Base-by-base conservation (phyloP, 2,797 vertebrate species). In the Falco rusticolus region DNA sequence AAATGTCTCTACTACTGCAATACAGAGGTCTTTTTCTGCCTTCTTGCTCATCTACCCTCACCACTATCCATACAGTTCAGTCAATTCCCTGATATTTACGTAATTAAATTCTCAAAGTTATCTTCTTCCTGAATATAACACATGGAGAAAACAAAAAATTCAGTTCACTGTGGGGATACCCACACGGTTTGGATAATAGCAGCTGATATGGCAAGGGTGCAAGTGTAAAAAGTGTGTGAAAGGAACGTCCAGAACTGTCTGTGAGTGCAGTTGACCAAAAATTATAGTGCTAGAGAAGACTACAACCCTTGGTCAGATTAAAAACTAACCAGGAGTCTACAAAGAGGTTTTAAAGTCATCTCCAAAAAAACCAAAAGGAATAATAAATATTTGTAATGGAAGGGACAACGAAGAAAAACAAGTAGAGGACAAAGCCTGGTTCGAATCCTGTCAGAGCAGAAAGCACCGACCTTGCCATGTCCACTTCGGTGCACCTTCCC, bases 161-260 rank as follows among this genome's bases (percentile, higher is more conserved):
- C 43, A 45, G 43, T 45, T 45, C 26, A 64, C 37, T 69, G 6
- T 10, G 21, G 50, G 78, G 8, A 8, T 51, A 59, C 47, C 53
- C 4, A 4, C 6, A 4, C 7, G 4, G 28, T 59, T 21, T 71
- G 31, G 19, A 16, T 34, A 84, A 84, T 11, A 66, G 48, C 47
- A 77, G 26, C 26, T 75, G 25, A 63, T 34, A 28, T 2, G 10
- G 47, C 6, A 63, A 6, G 6, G 10, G 64, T 7, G 10, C 0
- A 0, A 75, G 13, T 1, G 6, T 19, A 34, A 63, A 51, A 4
- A 54, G 2, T 2, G 3, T 4, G 2, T 13, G 39, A 77, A 86
- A 83, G 43, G 43, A 71, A 66, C 18, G 66, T 22, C 9, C 34
- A 60, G 16, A 75, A 56, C 6, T 12, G 10, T 28, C 21, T 37